These are phyloP conservation scores for Gonocerus acuteangulatus DNA, from an alignment of 2,888 invertebrate species.

Conservation along the genomic window DNA sequence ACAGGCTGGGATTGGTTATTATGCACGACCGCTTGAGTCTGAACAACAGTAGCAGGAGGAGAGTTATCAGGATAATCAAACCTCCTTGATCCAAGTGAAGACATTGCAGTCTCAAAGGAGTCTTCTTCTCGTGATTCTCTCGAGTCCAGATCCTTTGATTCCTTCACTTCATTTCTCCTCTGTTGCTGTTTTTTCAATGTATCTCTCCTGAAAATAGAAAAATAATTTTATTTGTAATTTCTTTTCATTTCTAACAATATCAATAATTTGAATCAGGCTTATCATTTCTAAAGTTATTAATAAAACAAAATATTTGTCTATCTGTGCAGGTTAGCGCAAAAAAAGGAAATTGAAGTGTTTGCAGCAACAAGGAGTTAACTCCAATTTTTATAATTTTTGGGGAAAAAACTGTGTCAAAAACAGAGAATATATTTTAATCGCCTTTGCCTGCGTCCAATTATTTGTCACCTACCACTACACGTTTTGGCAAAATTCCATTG, in stretches of 20 bases:
- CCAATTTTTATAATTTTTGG: no score
- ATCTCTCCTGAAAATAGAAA: slow-evolving; percentile 34
- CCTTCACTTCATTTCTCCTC: slow-evolving; percentile 37
- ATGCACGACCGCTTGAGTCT: slow-evolving; percentile 22
- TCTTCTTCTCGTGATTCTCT: slow-evolving; percentile 50
- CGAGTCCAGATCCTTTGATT: slow-evolving; percentile 49
- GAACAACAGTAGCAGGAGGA: neutral
- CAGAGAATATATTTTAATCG: no score
- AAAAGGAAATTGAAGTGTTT: no score
- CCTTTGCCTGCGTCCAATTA: no score
- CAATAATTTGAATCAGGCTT: neutral
- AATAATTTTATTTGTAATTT: no score
- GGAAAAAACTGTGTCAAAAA: no score
- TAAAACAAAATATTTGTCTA: no score
- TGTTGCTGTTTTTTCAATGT: slow-evolving; percentile 36
- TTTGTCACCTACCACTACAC: no score
- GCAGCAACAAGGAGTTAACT: no score
- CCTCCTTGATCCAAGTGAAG: slow-evolving; percentile 44
- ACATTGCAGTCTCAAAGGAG: slow-evolving; percentile 51
- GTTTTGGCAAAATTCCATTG: no score
- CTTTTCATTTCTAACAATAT: slow-evolving; percentile 1
- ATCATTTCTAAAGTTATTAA: no score
- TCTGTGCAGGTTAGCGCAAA: no score
- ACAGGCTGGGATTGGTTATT: slow-evolving; percentile 19
- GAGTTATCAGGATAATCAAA: slow-evolving; percentile 10